A percentile compares a stretch with the other conserved stretches of the same genome.
phyloP scores from a whole-genome alignment of 1,140 invertebrate genomes.

The Leptinotarsa lineolata region DNA sequence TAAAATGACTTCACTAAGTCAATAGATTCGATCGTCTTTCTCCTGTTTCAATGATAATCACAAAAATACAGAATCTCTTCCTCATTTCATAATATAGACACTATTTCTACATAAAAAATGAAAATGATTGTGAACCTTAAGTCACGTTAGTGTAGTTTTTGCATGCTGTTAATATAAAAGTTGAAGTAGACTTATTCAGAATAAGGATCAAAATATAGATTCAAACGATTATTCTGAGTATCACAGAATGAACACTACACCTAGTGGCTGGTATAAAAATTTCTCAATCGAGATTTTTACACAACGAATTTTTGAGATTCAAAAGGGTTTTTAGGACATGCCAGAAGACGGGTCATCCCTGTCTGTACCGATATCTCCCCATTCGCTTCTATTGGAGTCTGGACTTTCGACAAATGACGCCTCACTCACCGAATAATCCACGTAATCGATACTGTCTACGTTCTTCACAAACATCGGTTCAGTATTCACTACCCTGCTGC shows the following conservation, averaged over 20 bases:
- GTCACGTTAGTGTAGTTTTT: conserved; percentile 38
- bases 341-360: conserved; percentile 58
- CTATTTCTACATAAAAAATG: conserved; percentile 4
- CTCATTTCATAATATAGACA: conserved; percentile 1
- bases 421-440: conserved; percentile 36
- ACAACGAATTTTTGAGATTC: neutral
- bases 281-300: conserved; percentile 37
- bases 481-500: conserved; percentile 54
- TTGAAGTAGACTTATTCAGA: conserved; percentile 22
- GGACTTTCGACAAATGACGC: conserved; percentile 21
- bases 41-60: neutral
- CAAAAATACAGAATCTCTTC: conserved; percentile 8
- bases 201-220: conserved; percentile 46
- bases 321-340: conserved; percentile 55
- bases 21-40: neutral
- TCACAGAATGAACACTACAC: conserved; percentile 58
- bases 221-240: conserved; percentile 54
- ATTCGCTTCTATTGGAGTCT: conserved; percentile 42
- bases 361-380: conserved; percentile 45
- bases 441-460: conserved; percentile 46
- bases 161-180: conserved; percentile 38
- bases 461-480: conserved; percentile 55
- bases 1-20: no score
- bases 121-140: conserved; percentile 45
- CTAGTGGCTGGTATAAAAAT: conserved; percentile 57